Percentiles rank a stretch among this genome's conserved stretches.
phyloP scores from a whole-genome alignment of 2,113 vertebrate genomes.

The Coryphaenoides rupestris region DNA sequence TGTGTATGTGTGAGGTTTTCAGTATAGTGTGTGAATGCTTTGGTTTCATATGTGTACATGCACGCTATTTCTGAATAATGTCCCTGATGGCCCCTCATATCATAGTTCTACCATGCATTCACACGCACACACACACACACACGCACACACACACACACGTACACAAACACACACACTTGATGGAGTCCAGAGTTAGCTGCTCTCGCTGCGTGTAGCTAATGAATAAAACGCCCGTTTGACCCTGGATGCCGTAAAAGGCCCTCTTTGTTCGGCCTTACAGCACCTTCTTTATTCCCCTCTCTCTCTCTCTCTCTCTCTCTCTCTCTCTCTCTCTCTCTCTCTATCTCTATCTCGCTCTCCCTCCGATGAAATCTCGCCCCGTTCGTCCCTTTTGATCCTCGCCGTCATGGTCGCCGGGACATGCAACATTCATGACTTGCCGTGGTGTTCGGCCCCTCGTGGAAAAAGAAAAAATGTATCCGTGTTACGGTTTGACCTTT shows the following conservation, averaged over 20 bases:
- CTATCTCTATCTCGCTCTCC: constrained; percentile 17
- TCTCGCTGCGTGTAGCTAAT: constrained; percentile 49
- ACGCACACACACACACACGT: constrained; percentile 2
- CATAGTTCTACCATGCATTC: too few relatives aligned
- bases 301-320: constrained; percentile 32
- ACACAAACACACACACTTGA: constrained; percentile 33
- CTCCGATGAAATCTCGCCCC: constrained; percentile 63
- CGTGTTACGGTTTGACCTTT: too few relatives aligned
- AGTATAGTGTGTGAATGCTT: too few relatives aligned
- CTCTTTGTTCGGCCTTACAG: constrained; percentile 67
- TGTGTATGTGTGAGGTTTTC: too few relatives aligned
- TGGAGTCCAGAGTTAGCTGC: constrained; percentile 50
- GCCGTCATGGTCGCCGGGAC: constrained; percentile 40
- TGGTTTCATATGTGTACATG: too few relatives aligned
- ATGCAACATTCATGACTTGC: constrained; percentile 62
- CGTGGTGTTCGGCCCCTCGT: constrained; percentile 17
- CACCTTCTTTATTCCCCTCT: constrained; percentile 60
- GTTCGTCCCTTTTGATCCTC: constrained; percentile 56
- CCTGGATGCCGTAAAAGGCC: constrained; percentile 54
- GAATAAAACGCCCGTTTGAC: constrained; percentile 65
- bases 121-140: constrained; percentile 26
- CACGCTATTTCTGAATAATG: too few relatives aligned
- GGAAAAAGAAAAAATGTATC: too few relatives aligned
- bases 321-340: constrained; percentile 10
- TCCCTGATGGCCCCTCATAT: too few relatives aligned